Conservation (phyloP, 2,797 vertebrate species). For the Monodelphis domestica region DNA sequence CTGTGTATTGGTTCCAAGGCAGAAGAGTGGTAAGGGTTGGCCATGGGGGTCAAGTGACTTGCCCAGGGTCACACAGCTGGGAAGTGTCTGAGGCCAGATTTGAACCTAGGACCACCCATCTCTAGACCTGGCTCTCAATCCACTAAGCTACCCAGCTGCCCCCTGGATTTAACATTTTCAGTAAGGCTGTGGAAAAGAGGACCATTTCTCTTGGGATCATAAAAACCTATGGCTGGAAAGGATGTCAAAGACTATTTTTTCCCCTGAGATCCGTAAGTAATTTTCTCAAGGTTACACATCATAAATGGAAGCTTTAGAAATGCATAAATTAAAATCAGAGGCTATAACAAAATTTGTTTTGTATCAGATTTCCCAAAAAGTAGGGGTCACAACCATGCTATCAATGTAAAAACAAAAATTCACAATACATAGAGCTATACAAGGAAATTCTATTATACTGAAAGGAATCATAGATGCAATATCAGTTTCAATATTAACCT, state of each 20-base stretch:
- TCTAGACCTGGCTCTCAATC: too few species aligned
- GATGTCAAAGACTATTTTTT: not conserved
- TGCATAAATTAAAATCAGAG: not conserved
- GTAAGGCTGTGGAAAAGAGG: not conserved
- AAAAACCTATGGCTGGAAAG: not conserved
- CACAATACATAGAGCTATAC: not conserved
- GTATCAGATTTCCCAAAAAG: not conserved
- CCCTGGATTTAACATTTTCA: conserved; percentile 25
- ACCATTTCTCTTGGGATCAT: conserved; percentile 30
- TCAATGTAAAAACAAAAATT: not conserved
- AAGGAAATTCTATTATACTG: not conserved
- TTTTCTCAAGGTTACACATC: not conserved
- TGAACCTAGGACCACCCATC: too few species aligned
- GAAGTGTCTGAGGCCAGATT: too few species aligned
- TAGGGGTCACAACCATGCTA: not conserved
- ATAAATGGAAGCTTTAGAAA: not conserved
- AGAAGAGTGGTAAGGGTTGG: too few species aligned
- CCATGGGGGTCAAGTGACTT: too few species aligned
- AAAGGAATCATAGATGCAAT: not conserved
- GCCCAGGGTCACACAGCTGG: too few species aligned
- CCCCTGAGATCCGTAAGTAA: not conserved
- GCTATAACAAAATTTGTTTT: not conserved
- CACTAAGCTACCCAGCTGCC: too few species aligned
- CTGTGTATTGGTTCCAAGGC: too few species aligned
- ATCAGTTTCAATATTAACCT: not conserved